Base-by-base conservation (phyloP, 2,797 vertebrate species). In the Antrozous pallidus region DNA sequence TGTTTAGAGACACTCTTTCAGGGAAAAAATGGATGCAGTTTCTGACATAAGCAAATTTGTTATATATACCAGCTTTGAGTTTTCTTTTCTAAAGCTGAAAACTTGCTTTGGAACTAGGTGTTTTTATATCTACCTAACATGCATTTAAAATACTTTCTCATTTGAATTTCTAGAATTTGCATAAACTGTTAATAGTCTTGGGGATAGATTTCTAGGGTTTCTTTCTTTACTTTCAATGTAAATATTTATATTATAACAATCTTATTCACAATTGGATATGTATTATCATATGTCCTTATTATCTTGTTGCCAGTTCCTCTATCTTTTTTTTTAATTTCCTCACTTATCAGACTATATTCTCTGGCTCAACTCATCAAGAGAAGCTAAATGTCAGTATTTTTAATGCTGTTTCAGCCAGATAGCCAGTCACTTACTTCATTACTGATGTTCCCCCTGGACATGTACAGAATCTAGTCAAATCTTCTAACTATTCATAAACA, bases 271-370 rank as follows among this genome's bases (percentile, higher is more conserved):
- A 4, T 65, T 22, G 24, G 11, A 78, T 14, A 16, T 51, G 40
- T 85, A 42, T 79, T 61, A 88, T 89, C 67, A 78, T 11, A 54
- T 82, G n/a, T 17, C 38, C 81, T 93, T 92, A 63, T 82, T 82
- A 69, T 22, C 75, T 87, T 54, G 47, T 61, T 69, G 24, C 14
- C n/a, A 49, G 90, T 94, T 89, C 20, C 56, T 45, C 38, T 77
- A 49, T 49, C 12, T 0, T 0, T 87, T 28, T 67, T 67, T 92
- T 95, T 83, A 87, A 88, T 69, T 92, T 93, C 38, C 38, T 51
- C 69, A 6, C 83, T 93, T 95, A n/a, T 65, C 73, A 92, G 16
- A 3, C 0, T 75, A 65, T 63, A 65, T 63, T 56, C 58, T 16
- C 22, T 75, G 78, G 6, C 42, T 94, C 74, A 17, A 47, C 74